phyloP scores from a whole-genome alignment of 2,888 invertebrate species.

The Siphlonurus alternatus region DNA sequence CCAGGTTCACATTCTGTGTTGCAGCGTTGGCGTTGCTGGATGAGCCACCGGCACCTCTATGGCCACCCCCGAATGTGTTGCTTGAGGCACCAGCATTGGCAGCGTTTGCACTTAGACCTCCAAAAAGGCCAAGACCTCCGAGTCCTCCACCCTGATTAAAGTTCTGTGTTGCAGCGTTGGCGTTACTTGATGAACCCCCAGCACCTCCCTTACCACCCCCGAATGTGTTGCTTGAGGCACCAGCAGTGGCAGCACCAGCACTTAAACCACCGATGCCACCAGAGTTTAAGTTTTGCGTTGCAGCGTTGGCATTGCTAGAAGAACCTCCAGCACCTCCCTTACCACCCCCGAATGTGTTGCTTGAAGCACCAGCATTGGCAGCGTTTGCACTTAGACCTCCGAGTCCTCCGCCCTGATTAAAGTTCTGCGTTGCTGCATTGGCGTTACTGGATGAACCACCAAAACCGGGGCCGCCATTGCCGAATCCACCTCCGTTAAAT shows the following conservation, averaged over 20 bases:
- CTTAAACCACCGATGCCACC: too few species aligned
- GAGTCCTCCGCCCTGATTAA: neutral
- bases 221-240: neutral
- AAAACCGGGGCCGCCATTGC: too few species aligned
- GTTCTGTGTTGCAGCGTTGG: constrained; percentile 1
- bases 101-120: neutral
- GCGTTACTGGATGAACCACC: neutral
- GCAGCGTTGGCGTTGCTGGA: neutral
- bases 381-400: neutral
- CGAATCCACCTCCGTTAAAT: neutral
- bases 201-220: neutral
- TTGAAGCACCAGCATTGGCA: neutral
- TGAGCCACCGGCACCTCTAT: neutral
- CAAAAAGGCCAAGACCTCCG: neutral
- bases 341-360: neutral
- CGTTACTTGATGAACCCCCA: neutral
- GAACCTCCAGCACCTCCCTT: neutral
- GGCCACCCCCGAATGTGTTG: neutral
- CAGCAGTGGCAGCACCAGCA: neutral
- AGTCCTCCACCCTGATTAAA: neutral
- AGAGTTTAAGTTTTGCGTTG: neutral
- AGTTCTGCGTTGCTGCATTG: neutral
- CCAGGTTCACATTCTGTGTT: neutral
- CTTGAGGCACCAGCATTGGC: neutral
- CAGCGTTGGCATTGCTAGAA: neutral